phyloP scores from a whole-genome alignment of 2,797 vertebrate species.

The Sardinella longiceps region DNA sequence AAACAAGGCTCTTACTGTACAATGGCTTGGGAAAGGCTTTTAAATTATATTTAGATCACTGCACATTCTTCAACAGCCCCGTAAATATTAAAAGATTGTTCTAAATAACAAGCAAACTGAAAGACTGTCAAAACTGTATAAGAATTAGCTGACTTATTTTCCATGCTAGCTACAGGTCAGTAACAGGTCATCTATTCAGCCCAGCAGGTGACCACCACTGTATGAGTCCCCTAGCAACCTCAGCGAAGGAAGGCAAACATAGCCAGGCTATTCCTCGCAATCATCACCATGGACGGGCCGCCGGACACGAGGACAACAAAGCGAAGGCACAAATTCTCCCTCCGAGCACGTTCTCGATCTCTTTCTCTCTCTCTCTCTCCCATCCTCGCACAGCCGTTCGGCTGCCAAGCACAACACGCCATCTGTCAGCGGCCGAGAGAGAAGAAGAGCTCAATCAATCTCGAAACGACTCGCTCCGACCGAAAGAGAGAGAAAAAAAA shows the following conservation, averaged over 20 bases:
- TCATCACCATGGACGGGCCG: slow-evolving; percentile 1
- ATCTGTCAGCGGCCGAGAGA: neutral
- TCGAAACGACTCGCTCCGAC: neutral
- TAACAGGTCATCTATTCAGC: neutral
- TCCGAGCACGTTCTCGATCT: neutral
- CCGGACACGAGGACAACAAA: neutral
- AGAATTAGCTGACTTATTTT: neutral
- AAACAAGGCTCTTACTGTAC: neutral
- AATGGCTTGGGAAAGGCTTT: neutral
- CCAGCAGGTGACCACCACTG: slow-evolving; percentile 19
- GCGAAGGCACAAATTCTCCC: neutral
- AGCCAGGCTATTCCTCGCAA: neutral
- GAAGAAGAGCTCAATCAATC: slow-evolving; percentile 2
- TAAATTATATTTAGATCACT: neutral
- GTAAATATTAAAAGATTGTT: neutral
- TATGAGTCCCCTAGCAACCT: neutral
- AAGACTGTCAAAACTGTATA: neutral
- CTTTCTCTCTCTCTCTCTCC: neutral
- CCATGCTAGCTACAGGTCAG: neutral
- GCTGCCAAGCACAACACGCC: slow-evolving; percentile 17
- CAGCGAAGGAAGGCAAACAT: neutral
- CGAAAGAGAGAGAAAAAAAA: neutral
- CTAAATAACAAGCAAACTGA: neutral
- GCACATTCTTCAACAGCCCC: neutral
- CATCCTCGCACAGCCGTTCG: neutral